A percentile compares a stretch with the other conserved stretches of the same genome.
Evolutionary conservation across 2,888 invertebrate species (phyloP).

Genomic region (Chaitophorus viminalis): DNA sequence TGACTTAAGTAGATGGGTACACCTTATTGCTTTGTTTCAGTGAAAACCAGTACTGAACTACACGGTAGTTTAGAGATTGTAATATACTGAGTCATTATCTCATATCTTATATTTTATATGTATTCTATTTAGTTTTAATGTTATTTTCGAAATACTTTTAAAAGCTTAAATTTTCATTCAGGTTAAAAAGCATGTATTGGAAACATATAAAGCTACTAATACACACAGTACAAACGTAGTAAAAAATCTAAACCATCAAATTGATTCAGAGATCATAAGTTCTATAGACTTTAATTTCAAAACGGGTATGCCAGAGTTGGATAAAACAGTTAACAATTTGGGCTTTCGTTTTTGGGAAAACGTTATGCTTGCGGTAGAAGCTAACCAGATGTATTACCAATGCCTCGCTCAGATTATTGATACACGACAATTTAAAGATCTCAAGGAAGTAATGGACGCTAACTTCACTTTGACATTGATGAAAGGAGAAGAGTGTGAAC

Average conservation of each 20-base stretch:
- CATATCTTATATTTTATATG: background rate
- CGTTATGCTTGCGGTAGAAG: background rate
- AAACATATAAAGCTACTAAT: background rate
- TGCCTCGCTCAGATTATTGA: constrained; percentile 19
- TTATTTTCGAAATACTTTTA: background rate
- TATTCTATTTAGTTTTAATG: background rate
- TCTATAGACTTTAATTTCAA: background rate
- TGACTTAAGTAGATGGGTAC: no score
- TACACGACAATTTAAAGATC: background rate
- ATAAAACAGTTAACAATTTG: background rate
- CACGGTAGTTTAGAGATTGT: no score
- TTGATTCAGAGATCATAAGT: background rate
- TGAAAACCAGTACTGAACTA: no score
- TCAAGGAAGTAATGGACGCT: background rate
- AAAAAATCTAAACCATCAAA: background rate
- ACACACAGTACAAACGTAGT: background rate
- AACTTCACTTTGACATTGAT: background rate
- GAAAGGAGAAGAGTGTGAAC: background rate
- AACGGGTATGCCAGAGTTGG: background rate
- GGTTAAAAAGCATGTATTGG: constrained; percentile 34
- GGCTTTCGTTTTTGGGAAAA: constrained; percentile 12
- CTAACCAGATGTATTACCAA: background rate
- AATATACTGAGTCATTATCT: no score
- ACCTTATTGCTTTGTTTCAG: no score
- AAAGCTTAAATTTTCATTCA: background rate